These are phyloP conservation scores for Danaus melanippus DNA, from an alignment of 1,140 invertebrate species.

Conservation along the genomic window DNA sequence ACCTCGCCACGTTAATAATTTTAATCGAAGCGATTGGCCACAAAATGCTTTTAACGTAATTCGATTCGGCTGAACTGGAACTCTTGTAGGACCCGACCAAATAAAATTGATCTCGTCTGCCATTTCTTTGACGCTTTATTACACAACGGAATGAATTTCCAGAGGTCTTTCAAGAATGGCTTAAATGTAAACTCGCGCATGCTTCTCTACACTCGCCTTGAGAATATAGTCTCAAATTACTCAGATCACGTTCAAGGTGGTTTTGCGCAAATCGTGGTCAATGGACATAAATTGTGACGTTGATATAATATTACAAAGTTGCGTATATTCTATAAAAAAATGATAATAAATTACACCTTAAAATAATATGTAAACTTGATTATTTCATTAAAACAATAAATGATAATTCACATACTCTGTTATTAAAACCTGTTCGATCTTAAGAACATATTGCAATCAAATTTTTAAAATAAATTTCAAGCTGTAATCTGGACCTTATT, in stretches of 20 bases:
- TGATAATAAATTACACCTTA: background rate
- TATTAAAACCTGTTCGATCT: slow-evolving; percentile 28
- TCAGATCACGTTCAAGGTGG: slow-evolving; percentile 67
- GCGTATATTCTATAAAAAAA: slow-evolving; percentile 15
- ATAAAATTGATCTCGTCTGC: slow-evolving; percentile 34
- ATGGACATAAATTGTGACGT: slow-evolving; percentile 38
- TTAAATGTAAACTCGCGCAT: slow-evolving; percentile 35
- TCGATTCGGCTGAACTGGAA: slow-evolving; percentile 60
- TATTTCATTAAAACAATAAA: background rate
- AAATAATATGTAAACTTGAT: background rate
- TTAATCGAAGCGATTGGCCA: slow-evolving; percentile 62
- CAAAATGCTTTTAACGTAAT: slow-evolving; percentile 67
- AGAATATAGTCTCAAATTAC: slow-evolving; percentile 60
- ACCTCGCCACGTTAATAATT: slow-evolving; percentile 49
- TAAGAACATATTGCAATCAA: slow-evolving; percentile 29
- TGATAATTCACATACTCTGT: background rate
- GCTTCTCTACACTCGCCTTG: slow-evolving; percentile 54
- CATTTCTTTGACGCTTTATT: slow-evolving; percentile 24
- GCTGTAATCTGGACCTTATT: slow-evolving; percentile 37
- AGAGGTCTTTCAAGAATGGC: slow-evolving; percentile 37
- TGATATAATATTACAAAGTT: slow-evolving; percentile 16
- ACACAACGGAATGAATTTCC: slow-evolving; percentile 25
- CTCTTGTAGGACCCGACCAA: slow-evolving; percentile 51
- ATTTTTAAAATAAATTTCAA: slow-evolving; percentile 38
- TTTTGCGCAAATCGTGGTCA: slow-evolving; percentile 42